Conservation (phyloP, 2,797 vertebrate species). For the Anableps anableps region DNA sequence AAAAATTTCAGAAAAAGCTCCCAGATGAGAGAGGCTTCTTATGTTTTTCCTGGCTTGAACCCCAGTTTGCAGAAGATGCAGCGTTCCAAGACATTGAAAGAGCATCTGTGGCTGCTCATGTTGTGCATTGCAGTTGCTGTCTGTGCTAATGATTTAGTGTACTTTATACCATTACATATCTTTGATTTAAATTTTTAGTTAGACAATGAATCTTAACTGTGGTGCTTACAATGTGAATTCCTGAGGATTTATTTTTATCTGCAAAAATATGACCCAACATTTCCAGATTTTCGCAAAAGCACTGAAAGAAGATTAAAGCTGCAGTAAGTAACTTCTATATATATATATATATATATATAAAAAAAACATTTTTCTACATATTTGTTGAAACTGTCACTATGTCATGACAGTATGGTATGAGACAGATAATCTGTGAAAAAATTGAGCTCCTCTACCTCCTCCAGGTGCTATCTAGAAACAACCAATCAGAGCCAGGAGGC, state of each 20-base stretch:
- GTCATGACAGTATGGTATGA: too few relatives aligned
- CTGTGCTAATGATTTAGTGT: conserved; percentile 52
- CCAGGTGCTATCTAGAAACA: too few relatives aligned
- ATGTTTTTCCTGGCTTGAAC: conserved; percentile 4
- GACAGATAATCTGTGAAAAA: too few relatives aligned
- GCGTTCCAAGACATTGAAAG: conserved; percentile 56
- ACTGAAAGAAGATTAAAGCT: background rate
- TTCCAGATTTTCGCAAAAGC: background rate
- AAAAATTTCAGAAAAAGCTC: background rate
- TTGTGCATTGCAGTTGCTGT: conserved; percentile 78
- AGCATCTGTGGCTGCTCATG: conserved; percentile 45
- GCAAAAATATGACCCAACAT: background rate
- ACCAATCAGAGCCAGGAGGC: too few relatives aligned
- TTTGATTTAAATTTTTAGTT: conserved; percentile 18
- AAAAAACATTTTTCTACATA: too few relatives aligned
- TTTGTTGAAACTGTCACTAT: too few relatives aligned
- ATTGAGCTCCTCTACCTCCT: too few relatives aligned
- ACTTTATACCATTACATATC: conserved; percentile 7
- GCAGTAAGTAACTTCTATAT: too few relatives aligned
- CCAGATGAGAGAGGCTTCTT: background rate
- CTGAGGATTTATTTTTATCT: background rate
- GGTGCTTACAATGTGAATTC: background rate
- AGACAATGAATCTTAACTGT: background rate
- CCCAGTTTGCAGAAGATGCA: conserved; percentile 33
- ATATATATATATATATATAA: too few relatives aligned